A percentile compares a stretch with the other conserved stretches of the same genome.
These are phyloP conservation scores for Iselma pallidipennis DNA, from an alignment of 2,888 invertebrate genomes.

Conservation along the genomic window DNA sequence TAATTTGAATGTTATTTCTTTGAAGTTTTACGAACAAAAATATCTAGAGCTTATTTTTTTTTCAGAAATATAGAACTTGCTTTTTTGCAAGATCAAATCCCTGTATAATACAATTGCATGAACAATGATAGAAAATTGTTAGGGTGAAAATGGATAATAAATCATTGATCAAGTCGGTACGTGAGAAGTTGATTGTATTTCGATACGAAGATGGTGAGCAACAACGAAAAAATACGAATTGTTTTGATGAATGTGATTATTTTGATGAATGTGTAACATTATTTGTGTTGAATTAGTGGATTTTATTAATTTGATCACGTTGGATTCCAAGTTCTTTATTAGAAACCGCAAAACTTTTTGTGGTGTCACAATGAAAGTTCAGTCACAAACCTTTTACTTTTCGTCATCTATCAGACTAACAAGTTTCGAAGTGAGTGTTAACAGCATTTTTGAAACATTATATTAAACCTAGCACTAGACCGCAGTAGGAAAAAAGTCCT, in stretches of 20 bases:
- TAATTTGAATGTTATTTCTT: too few species aligned
- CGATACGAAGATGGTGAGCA: neutral
- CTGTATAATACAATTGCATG: neutral
- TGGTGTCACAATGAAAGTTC: conserved; percentile 15
- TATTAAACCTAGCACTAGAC: conserved; percentile 17
- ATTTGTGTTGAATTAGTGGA: conserved; percentile 5
- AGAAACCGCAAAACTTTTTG: conserved; percentile 18
- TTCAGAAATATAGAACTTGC: too few species aligned
- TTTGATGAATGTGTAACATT: neutral
- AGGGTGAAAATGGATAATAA: neutral
- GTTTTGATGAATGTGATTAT: neutral
- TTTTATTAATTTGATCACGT: conserved; percentile 17
- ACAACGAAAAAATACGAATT: neutral
- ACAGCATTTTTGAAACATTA: conserved; percentile 25
- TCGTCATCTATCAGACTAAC: conserved; percentile 23
- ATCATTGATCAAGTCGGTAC: neutral
- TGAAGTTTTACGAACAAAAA: too few species aligned
- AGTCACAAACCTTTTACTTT: conserved; percentile 20
- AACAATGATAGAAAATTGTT: neutral
- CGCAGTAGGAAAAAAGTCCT: conserved; percentile 17
- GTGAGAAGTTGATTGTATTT: neutral
- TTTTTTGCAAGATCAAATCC: too few species aligned
- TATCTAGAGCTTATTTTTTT: too few species aligned
- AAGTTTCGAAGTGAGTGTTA: conserved; percentile 26
- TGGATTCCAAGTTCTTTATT: conserved; percentile 16